A percentile compares a stretch with the other conserved stretches of the same genome.
phyloP scores from a whole-genome alignment of 2,888 invertebrate species.

The Synanthedon tipuliformis region DNA sequence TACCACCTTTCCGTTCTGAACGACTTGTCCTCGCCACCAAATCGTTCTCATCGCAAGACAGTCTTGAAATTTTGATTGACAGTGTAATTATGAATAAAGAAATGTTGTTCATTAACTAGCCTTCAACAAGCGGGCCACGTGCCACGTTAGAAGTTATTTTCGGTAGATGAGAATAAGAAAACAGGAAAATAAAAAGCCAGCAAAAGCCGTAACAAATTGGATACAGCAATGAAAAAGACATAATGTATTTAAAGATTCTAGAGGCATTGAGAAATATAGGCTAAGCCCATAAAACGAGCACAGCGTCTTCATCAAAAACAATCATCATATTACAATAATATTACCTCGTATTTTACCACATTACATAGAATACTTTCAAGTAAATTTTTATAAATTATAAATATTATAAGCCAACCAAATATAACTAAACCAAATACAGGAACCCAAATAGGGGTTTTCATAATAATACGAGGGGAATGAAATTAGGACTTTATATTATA shows the following conservation, averaged over 20 bases:
- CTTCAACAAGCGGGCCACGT: slow-evolving; percentile 19
- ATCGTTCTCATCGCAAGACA: slow-evolving; percentile 27
- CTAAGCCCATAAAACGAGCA: slow-evolving; percentile 4
- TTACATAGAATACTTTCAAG: no score
- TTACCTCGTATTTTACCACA: not conserved
- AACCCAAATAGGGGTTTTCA: no score
- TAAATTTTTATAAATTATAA: no score
- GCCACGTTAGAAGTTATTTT: not conserved
- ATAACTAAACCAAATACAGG: no score
- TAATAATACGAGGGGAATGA: no score
- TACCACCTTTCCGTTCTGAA: no score
- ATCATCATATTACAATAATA: slow-evolving; percentile 12
- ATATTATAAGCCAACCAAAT: no score
- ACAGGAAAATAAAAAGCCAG: no score
- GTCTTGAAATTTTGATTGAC: slow-evolving; percentile 35
- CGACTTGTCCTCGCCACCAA: slow-evolving; percentile 31
- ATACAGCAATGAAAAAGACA: not conserved
- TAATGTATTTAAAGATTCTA: slow-evolving; percentile 5
- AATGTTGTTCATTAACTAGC: slow-evolving; percentile 29
- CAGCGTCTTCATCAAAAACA: slow-evolving; percentile 7
- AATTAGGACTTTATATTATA: no score
- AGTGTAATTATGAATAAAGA: slow-evolving; percentile 44
- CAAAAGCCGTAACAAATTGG: not conserved
- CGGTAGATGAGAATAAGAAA: not conserved
- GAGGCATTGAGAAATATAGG: slow-evolving; percentile 17